phyloP scores from a whole-genome alignment of 2,888 invertebrate genomes.

The Melieria crassipennis region DNA sequence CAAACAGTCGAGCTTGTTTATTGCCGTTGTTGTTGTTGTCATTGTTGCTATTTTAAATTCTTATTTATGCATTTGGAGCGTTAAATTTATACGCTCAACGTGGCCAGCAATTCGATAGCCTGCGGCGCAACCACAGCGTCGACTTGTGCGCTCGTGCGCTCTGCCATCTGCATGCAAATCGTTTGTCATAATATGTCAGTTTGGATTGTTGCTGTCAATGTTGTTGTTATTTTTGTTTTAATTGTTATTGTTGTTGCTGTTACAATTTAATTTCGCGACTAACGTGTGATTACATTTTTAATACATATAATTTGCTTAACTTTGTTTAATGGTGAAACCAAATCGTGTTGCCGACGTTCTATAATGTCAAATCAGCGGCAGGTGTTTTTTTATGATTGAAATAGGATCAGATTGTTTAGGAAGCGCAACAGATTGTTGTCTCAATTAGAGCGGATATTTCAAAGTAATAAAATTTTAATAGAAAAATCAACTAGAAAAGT shows the following conservation, averaged over 20 bases:
- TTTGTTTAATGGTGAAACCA: no score
- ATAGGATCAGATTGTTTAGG: no score
- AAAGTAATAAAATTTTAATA: no score
- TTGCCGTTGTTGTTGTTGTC: conserved; percentile 6
- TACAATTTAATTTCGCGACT: conserved; percentile 18
- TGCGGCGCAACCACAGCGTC: neutral
- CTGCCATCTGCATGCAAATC: neutral
- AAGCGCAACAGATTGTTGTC: no score
- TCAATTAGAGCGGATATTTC: no score
- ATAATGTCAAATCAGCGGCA: no score
- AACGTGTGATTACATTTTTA: conserved; percentile 37
- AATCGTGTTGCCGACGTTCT: no score
- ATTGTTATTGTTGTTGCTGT: conserved; percentile 25
- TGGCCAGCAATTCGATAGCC: neutral
- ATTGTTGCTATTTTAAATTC: conserved; percentile 8
- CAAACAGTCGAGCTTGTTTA: no score
- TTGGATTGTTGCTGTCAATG: conserved; percentile 12
- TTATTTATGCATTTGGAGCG: no score
- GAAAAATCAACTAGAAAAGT: no score
- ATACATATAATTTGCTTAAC: conserved; percentile 35
- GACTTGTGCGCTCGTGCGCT: neutral
- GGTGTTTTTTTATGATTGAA: no score
- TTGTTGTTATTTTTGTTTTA: conserved; percentile 5
- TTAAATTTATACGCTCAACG: no score
- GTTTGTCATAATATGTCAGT: neutral